phyloP scores from a whole-genome alignment of 2,888 invertebrate species.

The Bimastos eiseni region DNA sequence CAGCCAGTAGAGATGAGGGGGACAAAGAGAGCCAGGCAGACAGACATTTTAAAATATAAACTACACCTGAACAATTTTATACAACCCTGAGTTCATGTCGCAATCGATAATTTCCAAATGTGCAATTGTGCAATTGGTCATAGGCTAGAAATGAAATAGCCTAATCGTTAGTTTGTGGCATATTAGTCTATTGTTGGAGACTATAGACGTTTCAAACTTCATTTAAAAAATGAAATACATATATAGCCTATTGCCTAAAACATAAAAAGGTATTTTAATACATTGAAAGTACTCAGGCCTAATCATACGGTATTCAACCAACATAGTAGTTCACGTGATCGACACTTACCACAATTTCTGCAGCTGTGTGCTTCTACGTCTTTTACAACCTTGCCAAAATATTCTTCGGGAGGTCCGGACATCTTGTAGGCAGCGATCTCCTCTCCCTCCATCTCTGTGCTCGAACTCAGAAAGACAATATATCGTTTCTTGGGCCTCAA shows the following conservation, averaged over 20 bases:
- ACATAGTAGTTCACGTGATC: neutral
- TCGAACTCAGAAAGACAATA: neutral
- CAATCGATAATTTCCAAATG: neutral
- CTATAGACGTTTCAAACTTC: too few species aligned
- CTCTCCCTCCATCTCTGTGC: neutral
- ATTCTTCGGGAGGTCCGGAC: neutral
- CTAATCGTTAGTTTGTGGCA: too few species aligned
- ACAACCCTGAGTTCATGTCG: neutral
- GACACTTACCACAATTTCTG: slow-evolving; percentile 19
- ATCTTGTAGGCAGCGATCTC: neutral
- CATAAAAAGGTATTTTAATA: too few species aligned
- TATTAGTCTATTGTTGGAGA: too few species aligned
- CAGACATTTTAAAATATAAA: neutral
- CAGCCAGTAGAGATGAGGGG: too few species aligned
- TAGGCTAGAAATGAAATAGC: too few species aligned
- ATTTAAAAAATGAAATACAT: too few species aligned
- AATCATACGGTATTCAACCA: neutral
- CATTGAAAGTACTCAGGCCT: too few species aligned
- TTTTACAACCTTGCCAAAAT: neutral
- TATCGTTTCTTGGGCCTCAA: neutral
- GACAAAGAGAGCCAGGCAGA: neutral
- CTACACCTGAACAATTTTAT: neutral
- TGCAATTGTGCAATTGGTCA: too few species aligned
- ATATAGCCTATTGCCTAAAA: too few species aligned
- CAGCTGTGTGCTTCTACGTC: neutral